phyloP scores from a whole-genome alignment of 2,888 invertebrate genomes.

The Notodonta dromedarius region DNA sequence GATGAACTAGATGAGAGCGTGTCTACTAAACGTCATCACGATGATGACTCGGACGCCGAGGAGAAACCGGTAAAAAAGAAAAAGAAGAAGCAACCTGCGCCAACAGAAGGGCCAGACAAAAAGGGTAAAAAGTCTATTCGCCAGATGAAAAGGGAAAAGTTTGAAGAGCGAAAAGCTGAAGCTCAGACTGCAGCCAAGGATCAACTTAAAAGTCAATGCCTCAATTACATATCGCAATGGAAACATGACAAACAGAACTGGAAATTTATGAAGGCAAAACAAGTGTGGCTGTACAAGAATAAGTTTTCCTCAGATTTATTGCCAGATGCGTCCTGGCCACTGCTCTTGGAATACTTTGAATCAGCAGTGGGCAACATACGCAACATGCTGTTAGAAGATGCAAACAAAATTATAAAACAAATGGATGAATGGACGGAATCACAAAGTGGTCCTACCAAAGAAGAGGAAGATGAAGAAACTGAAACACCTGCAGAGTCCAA shows the following conservation, averaged over 20 bases:
- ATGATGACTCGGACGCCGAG: constrained; percentile 58
- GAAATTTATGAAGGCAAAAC: constrained; percentile 92
- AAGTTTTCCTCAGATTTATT: constrained; percentile 86
- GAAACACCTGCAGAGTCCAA: constrained; percentile 40
- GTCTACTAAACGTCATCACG: constrained; percentile 36
- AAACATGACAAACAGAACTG: constrained; percentile 87
- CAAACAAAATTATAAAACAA: constrained; percentile 86
- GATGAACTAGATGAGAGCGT: constrained; percentile 31
- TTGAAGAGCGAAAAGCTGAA: constrained; percentile 81
- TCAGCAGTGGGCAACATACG: constrained; percentile 88
- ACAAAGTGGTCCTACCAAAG: constrained; percentile 41
- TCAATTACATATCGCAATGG: constrained; percentile 89
- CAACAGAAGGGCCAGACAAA: constrained; percentile 59
- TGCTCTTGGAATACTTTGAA: constrained; percentile 88
- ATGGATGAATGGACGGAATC: constrained; percentile 82
- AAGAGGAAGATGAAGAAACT: constrained; percentile 43
- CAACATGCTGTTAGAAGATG: constrained; percentile 85
- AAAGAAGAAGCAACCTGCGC: constrained; percentile 59
- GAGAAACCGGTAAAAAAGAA: constrained; percentile 62
- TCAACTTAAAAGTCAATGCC: constrained; percentile 84
- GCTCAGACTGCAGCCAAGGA: constrained; percentile 81
- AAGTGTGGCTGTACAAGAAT: constrained; percentile 90
- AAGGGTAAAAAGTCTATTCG: constrained; percentile 85
- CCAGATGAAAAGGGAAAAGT: constrained; percentile 86
- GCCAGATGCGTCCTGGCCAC: constrained; percentile 86